Conservation (phyloP, 2,113 vertebrate species). For the Oncorhynchus keta region DNA sequence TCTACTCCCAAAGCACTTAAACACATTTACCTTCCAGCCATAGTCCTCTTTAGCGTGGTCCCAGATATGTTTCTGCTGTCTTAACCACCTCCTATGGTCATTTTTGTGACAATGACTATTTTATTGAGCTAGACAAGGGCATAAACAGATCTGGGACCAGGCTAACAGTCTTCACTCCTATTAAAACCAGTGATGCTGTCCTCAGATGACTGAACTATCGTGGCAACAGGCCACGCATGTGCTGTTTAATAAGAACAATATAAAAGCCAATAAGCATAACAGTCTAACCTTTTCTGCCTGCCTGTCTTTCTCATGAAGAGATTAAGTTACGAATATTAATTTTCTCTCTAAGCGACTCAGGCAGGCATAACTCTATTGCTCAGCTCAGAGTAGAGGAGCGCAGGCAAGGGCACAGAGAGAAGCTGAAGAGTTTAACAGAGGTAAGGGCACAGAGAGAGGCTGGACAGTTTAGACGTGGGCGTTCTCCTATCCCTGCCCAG, state of each 20-base stretch:
- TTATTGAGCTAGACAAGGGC: no score
- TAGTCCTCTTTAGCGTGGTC: no score
- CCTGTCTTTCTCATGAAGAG: conserved; percentile 47
- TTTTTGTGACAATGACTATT: no score
- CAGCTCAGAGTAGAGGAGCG: neutral
- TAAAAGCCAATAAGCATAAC: conserved; percentile 57
- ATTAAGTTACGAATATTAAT: conserved; percentile 61
- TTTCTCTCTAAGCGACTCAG: conserved; percentile 47
- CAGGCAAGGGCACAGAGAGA: no score
- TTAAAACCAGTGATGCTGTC: conserved; percentile 18
- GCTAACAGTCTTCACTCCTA: no score
- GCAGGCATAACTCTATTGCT: conserved; percentile 38
- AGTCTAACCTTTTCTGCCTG: conserved; percentile 31
- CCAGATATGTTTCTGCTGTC: no score
- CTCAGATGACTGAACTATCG: conserved; percentile 55
- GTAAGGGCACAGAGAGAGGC: conserved; percentile 31
- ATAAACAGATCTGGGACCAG: no score
- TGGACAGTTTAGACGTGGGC: conserved; percentile 34
- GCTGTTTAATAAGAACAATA: no score
- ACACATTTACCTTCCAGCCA: no score
- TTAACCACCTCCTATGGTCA: no score
- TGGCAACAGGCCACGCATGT: conserved; percentile 35
- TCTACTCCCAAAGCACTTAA: no score
- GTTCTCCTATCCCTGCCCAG: conserved; percentile 39
- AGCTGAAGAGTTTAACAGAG: no score